Evolutionary conservation across 1,140 invertebrate genomes (phyloP), one percentile per base, ranked within the genome.

Genomic region (Pseudachorutes palmiensis): DNA sequence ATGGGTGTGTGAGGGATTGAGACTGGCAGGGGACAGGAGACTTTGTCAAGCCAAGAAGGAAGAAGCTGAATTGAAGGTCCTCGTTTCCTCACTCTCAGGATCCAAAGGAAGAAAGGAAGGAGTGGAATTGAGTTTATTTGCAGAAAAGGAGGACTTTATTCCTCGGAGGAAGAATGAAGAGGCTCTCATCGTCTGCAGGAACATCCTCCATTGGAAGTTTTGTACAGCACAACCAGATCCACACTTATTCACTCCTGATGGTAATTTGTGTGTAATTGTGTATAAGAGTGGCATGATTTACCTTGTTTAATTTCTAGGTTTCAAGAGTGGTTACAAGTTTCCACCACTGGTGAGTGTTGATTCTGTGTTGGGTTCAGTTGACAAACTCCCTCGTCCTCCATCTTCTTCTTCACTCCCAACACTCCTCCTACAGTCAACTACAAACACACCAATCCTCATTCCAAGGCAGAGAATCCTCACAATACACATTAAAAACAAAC

Each of bases 391-490:
- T 19, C 45, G 66, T 0, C 61, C 60, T 22, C 62, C 24, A 16
- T 58, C 22, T n/a, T 36, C 14, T 1, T 51, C 19, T 2, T 65
- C 62, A n/a, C 51, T 67, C 0, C 14, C 57, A 5, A 63, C 32
- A 1, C 61, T 63, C 29, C 31, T 63, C 26, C 62, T 63, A 9
- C 41, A 66, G 26, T 48, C 67, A 1, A 59, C 62, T 0, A 14
- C 16, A 22, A 36, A 45, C 19, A 5, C n/a, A 2, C 69, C 69
- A n/a, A 62, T 71, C 33, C 29, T 72, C 24, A 70, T 70, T 69
- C 87, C 88, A 0, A 77, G 88, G 45, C 87, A 89, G 76, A 81
- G 83, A 66, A 78, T 90, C 28, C 75, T 89, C 22, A n/a, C n/a
- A n/a, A n/a, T n/a, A n/a, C n/a, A n/a, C n/a, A n/a, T n/a, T n/a